Percentiles rank a stretch among this genome's conserved stretches.
Evolutionary conservation across 2,113 vertebrate species (phyloP).

Genomic region (Theristicus caerulescens): DNA sequence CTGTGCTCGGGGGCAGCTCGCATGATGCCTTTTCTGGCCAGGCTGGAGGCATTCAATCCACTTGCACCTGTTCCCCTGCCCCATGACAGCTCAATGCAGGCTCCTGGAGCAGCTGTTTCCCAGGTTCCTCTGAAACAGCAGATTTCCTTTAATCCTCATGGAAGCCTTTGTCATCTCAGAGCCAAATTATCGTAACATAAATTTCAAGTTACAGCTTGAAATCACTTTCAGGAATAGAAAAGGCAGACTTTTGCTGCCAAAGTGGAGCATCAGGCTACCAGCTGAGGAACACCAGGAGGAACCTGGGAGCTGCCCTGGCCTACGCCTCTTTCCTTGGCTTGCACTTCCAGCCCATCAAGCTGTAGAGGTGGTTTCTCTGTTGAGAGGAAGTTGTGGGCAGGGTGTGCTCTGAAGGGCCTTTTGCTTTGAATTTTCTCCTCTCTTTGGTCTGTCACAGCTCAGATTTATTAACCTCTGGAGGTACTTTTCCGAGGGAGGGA

Average conservation of each 20-base stretch:
- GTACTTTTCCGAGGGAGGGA: not conserved
- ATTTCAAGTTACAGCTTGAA: not conserved
- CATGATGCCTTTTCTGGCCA: not conserved
- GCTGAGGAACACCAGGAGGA: not conserved
- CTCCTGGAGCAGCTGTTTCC: not conserved
- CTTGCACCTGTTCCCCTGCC: not conserved
- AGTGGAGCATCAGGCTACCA: not conserved
- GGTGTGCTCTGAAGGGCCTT: not conserved
- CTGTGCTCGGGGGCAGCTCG: fast-evolving
- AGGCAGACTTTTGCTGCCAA: not conserved
- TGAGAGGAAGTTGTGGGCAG: not conserved
- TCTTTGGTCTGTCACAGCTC: not conserved
- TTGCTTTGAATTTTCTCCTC: constrained; percentile 13
- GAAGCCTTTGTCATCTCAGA: not conserved
- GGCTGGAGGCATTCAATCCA: not conserved
- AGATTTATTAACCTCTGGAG: constrained; percentile 24
- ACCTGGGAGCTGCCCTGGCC: not conserved
- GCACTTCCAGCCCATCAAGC: not conserved
- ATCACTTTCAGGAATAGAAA: not conserved
- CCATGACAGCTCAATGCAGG: not conserved
- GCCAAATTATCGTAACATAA: not conserved
- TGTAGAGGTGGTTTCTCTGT: not conserved
- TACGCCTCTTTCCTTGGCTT: not conserved
- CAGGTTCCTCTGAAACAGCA: not conserved
- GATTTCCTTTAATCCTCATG: not conserved